Evolutionary conservation across 2,113 vertebrate genomes (phyloP), one percentile per base, ranked within the genome.

Genomic region (Burhinus oedicnemus): DNA sequence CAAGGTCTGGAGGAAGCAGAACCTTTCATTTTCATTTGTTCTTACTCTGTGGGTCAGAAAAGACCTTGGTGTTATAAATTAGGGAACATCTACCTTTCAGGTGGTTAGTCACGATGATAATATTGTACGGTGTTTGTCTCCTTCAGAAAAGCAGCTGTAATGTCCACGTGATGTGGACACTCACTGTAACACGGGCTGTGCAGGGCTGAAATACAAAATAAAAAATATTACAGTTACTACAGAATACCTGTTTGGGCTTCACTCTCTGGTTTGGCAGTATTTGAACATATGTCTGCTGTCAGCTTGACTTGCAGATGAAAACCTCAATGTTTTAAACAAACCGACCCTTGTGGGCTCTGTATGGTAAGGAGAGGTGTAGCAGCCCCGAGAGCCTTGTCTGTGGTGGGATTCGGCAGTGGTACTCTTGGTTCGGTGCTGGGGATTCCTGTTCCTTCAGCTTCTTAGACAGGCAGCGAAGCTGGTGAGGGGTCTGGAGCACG

Each of bases 241-340:
- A 45, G 12, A 70, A 16, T 27, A 45, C 10, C 71, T 32, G 12
- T 25, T 23, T 5, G 36, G 82, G 55, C 69, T 80, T 71, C 0
- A 0, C 74, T 38, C 27, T 5, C 75, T 79, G 93, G 55, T 4
- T 12, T 49, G 45, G 70, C 61, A 25, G 30, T 40, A 9, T 60
- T 68, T 6, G 80, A 89, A 44, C 68, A 83, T 69, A 32, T 64
- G 87, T 77, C 75, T 92, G 83, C 83, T 89, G 79, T 91, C 95
- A 91, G 83, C 75, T 93, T 75, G 87, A 80, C 72, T 92, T 80
- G 58, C 51, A 51, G 64, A 20, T 61, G 34, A 80, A 74, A 91
- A 51, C 68, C 62, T 77, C 51, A 36, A 13, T 6, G 47, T 57
- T 72, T 34, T 32, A 26, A 72, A 16, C 44, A 49, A 55, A 1